Evolutionary conservation across 2,113 vertebrate genomes (phyloP).

Genomic region (Protobothrops flavoviridis): DNA sequence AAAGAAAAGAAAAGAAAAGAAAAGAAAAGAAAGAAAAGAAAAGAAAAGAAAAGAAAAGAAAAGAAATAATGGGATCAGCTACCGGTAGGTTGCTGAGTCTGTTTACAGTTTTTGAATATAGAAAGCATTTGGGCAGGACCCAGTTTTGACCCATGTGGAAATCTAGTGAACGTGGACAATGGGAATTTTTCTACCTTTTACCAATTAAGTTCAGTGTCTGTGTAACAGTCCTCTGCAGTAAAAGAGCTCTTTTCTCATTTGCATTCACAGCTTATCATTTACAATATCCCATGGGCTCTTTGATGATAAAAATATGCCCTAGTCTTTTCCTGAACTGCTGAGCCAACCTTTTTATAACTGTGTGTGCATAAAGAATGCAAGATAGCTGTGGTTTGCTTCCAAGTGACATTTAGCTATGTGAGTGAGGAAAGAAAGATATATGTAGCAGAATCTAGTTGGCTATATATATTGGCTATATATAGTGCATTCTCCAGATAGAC

Average conservation of each 20-base stretch:
- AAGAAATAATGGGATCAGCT: background rate
- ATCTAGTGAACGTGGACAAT: background rate
- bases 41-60: background rate
- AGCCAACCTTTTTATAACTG: background rate
- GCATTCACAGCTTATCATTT: constrained; percentile 10
- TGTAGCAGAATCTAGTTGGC: background rate
- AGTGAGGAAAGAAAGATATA: background rate
- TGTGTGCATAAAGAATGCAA: background rate
- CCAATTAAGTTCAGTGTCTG: background rate
- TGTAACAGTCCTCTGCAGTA: background rate
- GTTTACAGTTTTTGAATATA: background rate
- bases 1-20: no score
- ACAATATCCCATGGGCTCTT: background rate
- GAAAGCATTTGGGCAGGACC: background rate
- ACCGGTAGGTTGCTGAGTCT: background rate
- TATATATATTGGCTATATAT: constrained; percentile 57
- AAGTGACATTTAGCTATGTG: background rate
- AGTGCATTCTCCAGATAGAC: constrained; percentile 64
- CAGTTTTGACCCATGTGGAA: background rate
- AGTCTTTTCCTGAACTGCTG: background rate
- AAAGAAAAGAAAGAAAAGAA: no score
- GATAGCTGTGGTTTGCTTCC: constrained; percentile 11
- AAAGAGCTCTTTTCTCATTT: background rate
- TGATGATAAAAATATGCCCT: constrained; percentile 11
- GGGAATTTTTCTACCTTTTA: background rate